A percentile compares a stretch with the other conserved stretches of the same genome.
Evolutionary conservation across 2,113 vertebrate species (phyloP).

Genomic region (Coreoperca whiteheadi): DNA sequence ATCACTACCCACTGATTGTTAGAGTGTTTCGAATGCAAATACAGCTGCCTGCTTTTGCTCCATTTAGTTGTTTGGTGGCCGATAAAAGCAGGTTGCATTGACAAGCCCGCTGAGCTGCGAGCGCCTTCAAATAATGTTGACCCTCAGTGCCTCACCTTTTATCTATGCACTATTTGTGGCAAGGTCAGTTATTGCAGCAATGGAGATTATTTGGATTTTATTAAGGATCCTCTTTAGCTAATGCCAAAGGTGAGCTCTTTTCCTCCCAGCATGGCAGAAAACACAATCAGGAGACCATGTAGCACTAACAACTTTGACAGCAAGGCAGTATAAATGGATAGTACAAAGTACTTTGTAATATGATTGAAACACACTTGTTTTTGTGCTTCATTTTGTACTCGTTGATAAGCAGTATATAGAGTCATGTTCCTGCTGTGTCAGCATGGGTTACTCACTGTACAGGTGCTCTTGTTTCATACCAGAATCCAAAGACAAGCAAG

Average conservation of each 20-base stretch:
- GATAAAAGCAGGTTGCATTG: conserved; percentile 71
- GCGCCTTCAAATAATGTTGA: conserved; percentile 71
- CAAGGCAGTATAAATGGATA: conserved; percentile 4
- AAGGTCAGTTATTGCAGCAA: conserved; percentile 60
- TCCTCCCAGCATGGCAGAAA: neutral
- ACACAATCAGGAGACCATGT: neutral
- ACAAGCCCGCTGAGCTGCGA: conserved; percentile 39
- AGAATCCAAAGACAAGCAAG: neutral
- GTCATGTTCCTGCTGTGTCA: neutral
- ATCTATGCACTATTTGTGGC: conserved; percentile 52
- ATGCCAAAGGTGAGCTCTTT: conserved; percentile 36
- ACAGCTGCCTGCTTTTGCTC: conserved; percentile 47
- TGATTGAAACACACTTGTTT: neutral
- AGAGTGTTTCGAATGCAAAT: conserved; percentile 74
- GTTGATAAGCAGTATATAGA: neutral
- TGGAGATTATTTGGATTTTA: conserved; percentile 46
- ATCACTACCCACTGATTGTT: conserved; percentile 64
- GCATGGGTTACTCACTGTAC: neutral
- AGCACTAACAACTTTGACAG: neutral
- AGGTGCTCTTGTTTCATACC: neutral
- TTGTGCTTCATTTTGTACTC: neutral
- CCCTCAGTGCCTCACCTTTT: conserved; percentile 58
- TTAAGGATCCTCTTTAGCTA: conserved; percentile 29
- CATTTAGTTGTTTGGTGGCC: conserved; percentile 49
- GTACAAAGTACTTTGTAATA: neutral